Evolutionary conservation across 2,888 invertebrate genomes (phyloP), one percentile per base, ranked within the genome.

Genomic region (Chymomyza fuscimana): DNA sequence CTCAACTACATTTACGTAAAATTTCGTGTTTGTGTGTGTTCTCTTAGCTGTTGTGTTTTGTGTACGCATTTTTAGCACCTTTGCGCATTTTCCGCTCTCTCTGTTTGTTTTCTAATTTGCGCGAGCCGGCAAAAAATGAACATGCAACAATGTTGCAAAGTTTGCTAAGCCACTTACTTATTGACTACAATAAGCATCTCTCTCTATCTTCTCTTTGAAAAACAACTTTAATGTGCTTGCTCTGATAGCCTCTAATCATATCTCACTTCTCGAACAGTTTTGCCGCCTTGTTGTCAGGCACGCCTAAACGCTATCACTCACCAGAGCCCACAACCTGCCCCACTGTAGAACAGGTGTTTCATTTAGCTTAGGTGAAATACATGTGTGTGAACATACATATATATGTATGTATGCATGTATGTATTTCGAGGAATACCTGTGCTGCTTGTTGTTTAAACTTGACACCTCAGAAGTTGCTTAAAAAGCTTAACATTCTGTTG

Each of bases 41-140:
- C 58, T 58, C 69, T 67, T 50, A 32, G 36, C 22, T 51, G 61
- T 51, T 63, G 59, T 52, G 65, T 22, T 22, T 65, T 63, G 36
- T 68, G 46, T 58, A 2, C 81, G 84, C 72, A 86, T 77, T 87
- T 83, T 83, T 87, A 83, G 86, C 82, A 83, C 71, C 77, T 82
- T 78, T 82, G 62, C 63, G 54, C 64, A 63, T 65, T 73, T 68
- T 61, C 59, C 40, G 29, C 25, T 69, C 22, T 62, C 72, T 73
- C 75, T 76, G 70, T 77, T 81, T 81, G 69, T 70, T 64, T 75
- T 79, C 67, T 58, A 63, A 81, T 81, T 86, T 83, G 78, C 77
- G 68, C 59, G 50, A 7, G 40, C 40, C 40, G 40, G 40, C 40
- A 46, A 12, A 36, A 36, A 46, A 12, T 46, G 12, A 32, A 32